A percentile compares a stretch with the other conserved stretches of the same genome.
Conservation (phyloP, 2,113 vertebrate species). For the Jacana jacana region DNA sequence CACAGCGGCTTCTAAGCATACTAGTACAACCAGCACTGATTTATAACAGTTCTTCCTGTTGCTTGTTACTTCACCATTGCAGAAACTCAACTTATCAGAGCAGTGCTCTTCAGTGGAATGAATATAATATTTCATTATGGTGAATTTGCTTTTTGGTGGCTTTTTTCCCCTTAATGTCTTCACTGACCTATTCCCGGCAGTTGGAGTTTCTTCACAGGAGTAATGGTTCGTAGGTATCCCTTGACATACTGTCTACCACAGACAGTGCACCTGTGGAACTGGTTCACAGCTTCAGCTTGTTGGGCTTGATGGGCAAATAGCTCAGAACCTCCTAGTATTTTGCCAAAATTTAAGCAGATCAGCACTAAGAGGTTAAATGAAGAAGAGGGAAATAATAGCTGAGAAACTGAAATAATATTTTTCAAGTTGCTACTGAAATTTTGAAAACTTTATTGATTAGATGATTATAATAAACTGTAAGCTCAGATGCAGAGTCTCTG, state of each 20-base stretch:
- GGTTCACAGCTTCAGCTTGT: not conserved
- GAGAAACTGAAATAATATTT: not conserved
- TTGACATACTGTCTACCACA: not conserved
- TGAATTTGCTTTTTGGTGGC: too few species aligned
- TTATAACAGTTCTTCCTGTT: not conserved
- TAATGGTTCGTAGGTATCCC: not conserved
- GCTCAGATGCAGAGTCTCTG: not conserved
- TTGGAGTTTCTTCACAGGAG: not conserved
- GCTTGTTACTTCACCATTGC: not conserved
- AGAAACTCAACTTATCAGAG: not conserved
- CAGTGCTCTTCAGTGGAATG: not conserved
- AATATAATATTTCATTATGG: rapidly evolving
- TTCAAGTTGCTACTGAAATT: not conserved
- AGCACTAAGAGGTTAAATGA: not conserved
- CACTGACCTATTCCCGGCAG: not conserved
- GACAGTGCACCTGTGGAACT: not conserved
- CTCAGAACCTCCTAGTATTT: not conserved
- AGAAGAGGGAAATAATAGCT: not conserved
- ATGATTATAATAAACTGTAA: not conserved
- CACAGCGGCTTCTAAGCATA: not conserved
- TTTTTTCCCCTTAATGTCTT: rapidly evolving
- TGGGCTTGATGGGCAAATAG: not conserved
- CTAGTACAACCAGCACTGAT: not conserved
- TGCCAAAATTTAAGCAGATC: not conserved
- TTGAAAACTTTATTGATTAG: not conserved